Base-by-base conservation (phyloP, 1,140 invertebrate species). In the Nilaparvata lugens region DNA sequence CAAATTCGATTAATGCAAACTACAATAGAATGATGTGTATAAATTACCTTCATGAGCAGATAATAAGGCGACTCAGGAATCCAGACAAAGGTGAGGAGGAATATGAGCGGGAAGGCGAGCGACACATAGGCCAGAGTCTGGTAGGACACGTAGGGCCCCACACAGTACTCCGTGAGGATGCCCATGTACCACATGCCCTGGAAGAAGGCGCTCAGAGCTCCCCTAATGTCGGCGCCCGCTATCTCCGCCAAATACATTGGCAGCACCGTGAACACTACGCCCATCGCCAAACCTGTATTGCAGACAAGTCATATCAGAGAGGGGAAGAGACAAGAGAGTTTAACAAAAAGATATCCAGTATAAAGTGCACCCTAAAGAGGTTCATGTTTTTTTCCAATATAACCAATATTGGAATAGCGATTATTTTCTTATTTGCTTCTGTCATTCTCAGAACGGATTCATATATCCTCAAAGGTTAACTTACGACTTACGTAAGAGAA, bases 161-260 rank as follows among this genome's bases (percentile, higher is more conserved):
- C 77, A 0, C 76, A 70, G 69, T 92, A 95, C 0, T 87, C 78
- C 24, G 85, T 80, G 0, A 94, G 70, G 61, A 93, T 83, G 6
- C 93, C 93, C n/a, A 87, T 63, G 9, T 82, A 81, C 45, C 86
- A 82, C 68, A 88, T 89, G 9, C 91, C 72, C 69, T 94, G 89
- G 63, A 93, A 82, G 56, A 91, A 84, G 0, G 91, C 88, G 7
- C 89, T 89, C 0, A 70, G 23, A 1, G 64, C 58, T 4, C 69
- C 69, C 1, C 69, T 51, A 4, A 68, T 73, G n/a, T 61, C 52
- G 11, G 64, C 52, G 1, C 61, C 59, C 11, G 66, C 84, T 42
- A 93, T 91, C 75, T 94, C 91, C 23, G 89, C 89, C 59, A 90
- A 81, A 72, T 94, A 95, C 79, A 93, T 87, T 0, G 90, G 90